A percentile compares a stretch with the other conserved stretches of the same genome.
Conservation (phyloP, 2,113 vertebrate species). For the Trematomus loennbergii region DNA sequence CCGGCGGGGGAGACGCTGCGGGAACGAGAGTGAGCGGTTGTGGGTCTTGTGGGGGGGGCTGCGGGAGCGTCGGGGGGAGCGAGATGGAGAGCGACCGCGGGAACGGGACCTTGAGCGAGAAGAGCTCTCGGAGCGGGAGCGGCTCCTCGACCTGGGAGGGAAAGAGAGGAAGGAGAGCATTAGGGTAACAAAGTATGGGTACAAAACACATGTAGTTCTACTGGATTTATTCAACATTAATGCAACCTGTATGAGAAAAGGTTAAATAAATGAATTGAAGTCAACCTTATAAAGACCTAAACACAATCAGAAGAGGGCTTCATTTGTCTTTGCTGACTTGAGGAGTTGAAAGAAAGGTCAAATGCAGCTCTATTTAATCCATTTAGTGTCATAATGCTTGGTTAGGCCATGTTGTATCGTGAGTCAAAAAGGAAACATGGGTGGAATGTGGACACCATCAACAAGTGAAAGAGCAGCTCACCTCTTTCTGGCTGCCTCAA, state of each 20-base stretch:
- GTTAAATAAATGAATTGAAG: too few species aligned
- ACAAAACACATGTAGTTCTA: too few species aligned
- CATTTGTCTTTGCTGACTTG: too few species aligned
- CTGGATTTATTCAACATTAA: too few species aligned
- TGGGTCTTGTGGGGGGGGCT: slow-evolving; percentile 87
- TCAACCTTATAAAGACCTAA: too few species aligned
- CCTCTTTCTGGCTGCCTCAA: slow-evolving; percentile 95
- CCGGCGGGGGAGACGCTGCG: slow-evolving; percentile 86
- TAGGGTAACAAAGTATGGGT: neutral
- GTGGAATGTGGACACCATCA: neutral
- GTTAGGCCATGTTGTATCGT: neutral
- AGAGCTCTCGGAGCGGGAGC: slow-evolving; percentile 91
- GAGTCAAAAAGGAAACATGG: neutral
- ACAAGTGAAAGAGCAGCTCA: slow-evolving; percentile 60
- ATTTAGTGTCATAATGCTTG: neutral
- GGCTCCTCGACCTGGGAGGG: slow-evolving; percentile 87
- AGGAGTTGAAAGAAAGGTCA: too few species aligned
- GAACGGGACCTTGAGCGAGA: slow-evolving; percentile 92
- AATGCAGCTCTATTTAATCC: too few species aligned
- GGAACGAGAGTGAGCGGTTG: slow-evolving; percentile 87
- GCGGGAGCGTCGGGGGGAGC: slow-evolving; percentile 90
- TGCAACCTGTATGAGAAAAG: too few species aligned
- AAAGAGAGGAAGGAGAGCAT: neutral
- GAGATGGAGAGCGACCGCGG: slow-evolving; percentile 89
- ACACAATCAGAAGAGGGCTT: too few species aligned